Evolutionary conservation across 2,888 invertebrate species (phyloP), one percentile per base, ranked within the genome.

Genomic region (Hecatera dysodea): DNA sequence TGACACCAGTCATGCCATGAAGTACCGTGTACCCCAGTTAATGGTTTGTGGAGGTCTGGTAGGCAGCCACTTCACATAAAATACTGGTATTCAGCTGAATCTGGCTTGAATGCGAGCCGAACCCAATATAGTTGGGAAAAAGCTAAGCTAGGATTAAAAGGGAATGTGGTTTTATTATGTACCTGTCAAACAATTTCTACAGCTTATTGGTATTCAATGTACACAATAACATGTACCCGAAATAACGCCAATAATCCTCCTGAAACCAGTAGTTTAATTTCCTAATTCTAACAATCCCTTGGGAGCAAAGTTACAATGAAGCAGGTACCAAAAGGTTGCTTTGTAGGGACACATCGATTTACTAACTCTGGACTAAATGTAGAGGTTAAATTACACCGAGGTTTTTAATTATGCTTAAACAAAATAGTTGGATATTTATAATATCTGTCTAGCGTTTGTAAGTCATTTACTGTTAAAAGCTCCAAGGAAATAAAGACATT

Each of bases 211-310:
- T 11, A 39, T 17, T 22, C 17, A 61, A 61, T 11, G 4, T 60
- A 55, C 4, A 57, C 12, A 42, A 42, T 64, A 42, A 36, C 22
- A 33, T 60, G 36, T 29, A 46, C 11, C 39, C 59, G 42, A 60
- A 52, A 67, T 53, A 53, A 64, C 60, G 67, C 12, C 61, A 65
- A 59, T 36, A 65, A 59, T 64, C 33, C 46, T 12, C 22, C 50
- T 44, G 42, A 52, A 64, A 48, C 44, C 55, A 60, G 71, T 71
- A 63, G 79, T 78, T 75, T 60, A 62, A 73, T 81, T 67, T 71
- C 39, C 50, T 75, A 67, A 78, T 78, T 75, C 61, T 52, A 62
- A 59, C 67, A 65, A 75, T 69, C 57, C 73, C 68, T 60, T 6
- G 15, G 64, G 72, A 73, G 53, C 39, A 55, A 60, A 56, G 59